A percentile compares a stretch with the other conserved stretches of the same genome.
Evolutionary conservation across 2,888 invertebrate genomes (phyloP).

Genomic region (Microctonus brassicae): DNA sequence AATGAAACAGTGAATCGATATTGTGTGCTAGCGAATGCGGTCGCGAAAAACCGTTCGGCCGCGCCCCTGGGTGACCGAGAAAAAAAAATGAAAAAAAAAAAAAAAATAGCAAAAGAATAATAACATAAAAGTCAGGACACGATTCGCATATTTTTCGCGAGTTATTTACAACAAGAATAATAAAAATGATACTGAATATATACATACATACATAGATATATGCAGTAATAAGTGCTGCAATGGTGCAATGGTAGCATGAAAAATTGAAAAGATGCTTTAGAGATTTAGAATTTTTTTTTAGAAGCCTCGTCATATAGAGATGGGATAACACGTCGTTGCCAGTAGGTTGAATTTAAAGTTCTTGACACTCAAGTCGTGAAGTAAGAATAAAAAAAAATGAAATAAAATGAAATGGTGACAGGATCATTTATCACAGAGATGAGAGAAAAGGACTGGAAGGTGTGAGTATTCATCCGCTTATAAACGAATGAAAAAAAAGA

Average conservation of each 20-base stretch:
- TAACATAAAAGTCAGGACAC: conserved; percentile 6
- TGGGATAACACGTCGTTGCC: neutral
- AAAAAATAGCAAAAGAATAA: neutral
- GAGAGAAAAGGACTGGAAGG: neutral
- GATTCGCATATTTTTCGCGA: conserved; percentile 6
- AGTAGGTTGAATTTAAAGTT: conserved; percentile 8
- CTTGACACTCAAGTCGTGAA: neutral
- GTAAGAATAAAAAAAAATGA: neutral
- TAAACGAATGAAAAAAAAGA: neutral
- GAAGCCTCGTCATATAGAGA: neutral
- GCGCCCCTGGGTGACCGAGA: neutral
- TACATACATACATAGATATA: too few species aligned
- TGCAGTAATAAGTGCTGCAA: too few species aligned
- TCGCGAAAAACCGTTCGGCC: neutral
- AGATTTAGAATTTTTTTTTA: neutral
- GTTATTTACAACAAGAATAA: conserved; percentile 3
- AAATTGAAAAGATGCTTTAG: conserved; percentile 15
- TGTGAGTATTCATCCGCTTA: neutral
- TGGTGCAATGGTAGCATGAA: neutral
- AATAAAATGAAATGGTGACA: conserved; percentile 1
- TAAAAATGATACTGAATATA: neutral
- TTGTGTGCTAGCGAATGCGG: conserved; percentile 11
- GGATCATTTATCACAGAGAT: conserved; percentile 10
- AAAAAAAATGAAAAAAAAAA: neutral
- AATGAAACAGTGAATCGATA: conserved; percentile 30